Conservation (phyloP, 2,113 vertebrate species). For the Semnornis frantzii region DNA sequence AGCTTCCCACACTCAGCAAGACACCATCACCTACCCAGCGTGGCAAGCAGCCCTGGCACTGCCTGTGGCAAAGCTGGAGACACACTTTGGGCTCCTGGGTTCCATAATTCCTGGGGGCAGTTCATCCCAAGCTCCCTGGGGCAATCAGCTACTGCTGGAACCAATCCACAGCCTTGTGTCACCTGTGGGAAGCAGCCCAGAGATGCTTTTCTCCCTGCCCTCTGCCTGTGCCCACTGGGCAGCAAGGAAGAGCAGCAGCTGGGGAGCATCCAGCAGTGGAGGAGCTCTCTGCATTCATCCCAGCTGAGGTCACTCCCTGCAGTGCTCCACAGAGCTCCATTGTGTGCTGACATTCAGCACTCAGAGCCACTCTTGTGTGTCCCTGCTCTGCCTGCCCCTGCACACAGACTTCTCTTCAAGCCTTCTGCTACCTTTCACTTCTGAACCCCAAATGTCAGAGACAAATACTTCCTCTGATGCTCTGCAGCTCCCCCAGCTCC, state of each 20-base stretch:
- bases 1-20: not conserved
- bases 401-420: not conserved
- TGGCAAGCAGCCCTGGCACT: not conserved
- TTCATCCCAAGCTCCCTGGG: not conserved
- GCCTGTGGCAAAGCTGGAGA: not conserved
- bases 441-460: not conserved
- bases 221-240: not conserved
- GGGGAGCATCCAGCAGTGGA: not conserved
- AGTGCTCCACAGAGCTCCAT: not conserved
- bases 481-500: not conserved
- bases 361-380: not conserved
- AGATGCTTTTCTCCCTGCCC: not conserved
- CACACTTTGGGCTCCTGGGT: not conserved
- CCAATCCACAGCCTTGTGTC: not conserved
- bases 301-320: not conserved
- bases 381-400: not conserved
- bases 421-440: not conserved
- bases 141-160: not conserved
- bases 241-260: not conserved
- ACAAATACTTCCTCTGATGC: not conserved
- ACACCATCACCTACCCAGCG: fast-evolving
- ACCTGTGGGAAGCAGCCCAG: fast-evolving
- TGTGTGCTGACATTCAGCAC: not conserved
- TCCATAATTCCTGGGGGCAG: fast-evolving
- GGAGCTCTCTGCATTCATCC: not conserved